Percentiles rank a stretch among this genome's conserved stretches.
Conservation (phyloP, 2,888 invertebrate genomes). For the Limnephilus marmoratus region DNA sequence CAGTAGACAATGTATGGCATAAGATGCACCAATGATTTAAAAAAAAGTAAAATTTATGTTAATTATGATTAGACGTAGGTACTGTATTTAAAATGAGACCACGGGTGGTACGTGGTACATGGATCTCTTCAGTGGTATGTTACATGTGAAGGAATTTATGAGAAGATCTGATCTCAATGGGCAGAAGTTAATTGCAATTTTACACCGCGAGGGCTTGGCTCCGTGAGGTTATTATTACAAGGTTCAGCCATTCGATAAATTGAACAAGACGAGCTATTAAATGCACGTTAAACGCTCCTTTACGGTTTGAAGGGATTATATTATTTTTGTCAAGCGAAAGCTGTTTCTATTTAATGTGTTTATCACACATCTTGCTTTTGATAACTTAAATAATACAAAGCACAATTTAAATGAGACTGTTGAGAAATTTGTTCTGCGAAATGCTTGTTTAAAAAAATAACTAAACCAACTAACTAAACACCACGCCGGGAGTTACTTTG, state of each 20-base stretch:
- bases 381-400: neutral
- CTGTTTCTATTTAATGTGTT: neutral
- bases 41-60: no score
- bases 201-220: slow-evolving; percentile 7
- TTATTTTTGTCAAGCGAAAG: neutral
- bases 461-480: no score
- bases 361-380: no score
- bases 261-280: neutral
- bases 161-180: slow-evolving; percentile 22
- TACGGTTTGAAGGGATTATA: neutral
- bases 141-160: neutral
- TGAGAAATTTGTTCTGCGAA: neutral
- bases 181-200: neutral
- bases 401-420: neutral
- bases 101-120: neutral
- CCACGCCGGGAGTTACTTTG: no score
- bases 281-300: neutral
- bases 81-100: neutral
- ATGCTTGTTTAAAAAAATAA: neutral
- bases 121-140: neutral
- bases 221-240: slow-evolving; percentile 3
- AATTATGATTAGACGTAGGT: neutral
- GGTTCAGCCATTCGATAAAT: slow-evolving; percentile 12
- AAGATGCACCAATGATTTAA: no score
- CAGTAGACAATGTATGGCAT: no score